A percentile compares a stretch with the other conserved stretches of the same genome.
Evolutionary conservation across 2,888 invertebrate genomes (phyloP).

Genomic region (Synergus itoensis): DNA sequence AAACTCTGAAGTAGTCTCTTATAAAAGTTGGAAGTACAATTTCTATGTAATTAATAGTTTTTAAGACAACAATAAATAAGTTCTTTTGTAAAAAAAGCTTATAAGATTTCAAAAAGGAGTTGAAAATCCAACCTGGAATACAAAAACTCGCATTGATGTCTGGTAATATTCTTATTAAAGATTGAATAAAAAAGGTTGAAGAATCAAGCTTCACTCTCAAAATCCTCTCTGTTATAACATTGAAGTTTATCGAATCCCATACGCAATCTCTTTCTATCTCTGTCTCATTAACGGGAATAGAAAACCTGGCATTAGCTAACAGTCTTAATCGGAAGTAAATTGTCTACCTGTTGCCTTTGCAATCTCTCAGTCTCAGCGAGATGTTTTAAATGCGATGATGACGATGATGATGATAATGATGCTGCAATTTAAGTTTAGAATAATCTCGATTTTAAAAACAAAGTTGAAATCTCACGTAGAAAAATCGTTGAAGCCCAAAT

Average conservation of each 20-base stretch:
- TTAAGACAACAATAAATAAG: background rate
- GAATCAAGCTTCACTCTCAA: background rate
- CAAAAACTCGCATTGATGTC: background rate
- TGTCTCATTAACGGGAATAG: slow-evolving; percentile 48
- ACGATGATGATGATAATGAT: background rate
- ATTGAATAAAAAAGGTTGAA: too few species aligned
- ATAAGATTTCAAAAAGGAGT: background rate
- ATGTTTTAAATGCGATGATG: slow-evolving; percentile 3
- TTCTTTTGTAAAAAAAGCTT: background rate
- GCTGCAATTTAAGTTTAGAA: background rate
- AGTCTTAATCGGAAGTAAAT: slow-evolving; percentile 62
- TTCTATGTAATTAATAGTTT: background rate
- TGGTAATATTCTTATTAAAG: slow-evolving; percentile 6
- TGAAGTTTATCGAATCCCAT: slow-evolving; percentile 24
- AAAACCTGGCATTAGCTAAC: slow-evolving; percentile 51
- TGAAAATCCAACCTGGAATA: background rate
- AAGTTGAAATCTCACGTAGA: background rate
- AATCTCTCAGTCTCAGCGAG: slow-evolving; percentile 49
- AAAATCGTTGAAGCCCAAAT: background rate
- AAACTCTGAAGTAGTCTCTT: background rate
- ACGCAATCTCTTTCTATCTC: slow-evolving; percentile 11
- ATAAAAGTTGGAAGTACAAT: background rate
- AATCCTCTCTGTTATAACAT: slow-evolving; percentile 6
- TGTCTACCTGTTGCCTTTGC: slow-evolving; percentile 46
- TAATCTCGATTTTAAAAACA: background rate